Conservation (phyloP, 64 coral and sea anemone genomes). For the Anthopleura sola region DNA sequence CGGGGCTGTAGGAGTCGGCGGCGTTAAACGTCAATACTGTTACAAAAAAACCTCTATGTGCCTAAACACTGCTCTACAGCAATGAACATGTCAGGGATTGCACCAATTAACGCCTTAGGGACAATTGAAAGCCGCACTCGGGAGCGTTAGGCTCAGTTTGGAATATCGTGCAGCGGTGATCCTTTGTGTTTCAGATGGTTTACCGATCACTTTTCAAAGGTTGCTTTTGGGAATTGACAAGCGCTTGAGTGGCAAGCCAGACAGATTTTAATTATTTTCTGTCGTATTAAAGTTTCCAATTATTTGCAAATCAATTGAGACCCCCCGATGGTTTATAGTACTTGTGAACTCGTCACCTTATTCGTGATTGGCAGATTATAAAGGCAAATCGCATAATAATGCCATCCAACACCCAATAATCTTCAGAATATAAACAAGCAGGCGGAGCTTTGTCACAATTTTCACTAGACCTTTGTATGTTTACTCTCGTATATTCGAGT, state of each 20-base stretch:
- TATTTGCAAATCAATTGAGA: conserved; percentile 99
- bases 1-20: conserved; percentile 96
- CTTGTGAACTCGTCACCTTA: conserved; percentile 88
- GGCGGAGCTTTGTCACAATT: conserved; percentile 81
- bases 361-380: conserved; percentile 88
- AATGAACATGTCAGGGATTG: conserved; percentile 54
- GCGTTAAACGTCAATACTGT: conserved; percentile 79
- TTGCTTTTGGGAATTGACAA: conserved; percentile 95
- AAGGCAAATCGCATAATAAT: conserved; percentile 99
- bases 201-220: conserved; percentile 96
- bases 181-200: conserved; percentile 68
- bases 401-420: conserved; percentile 95
- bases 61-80: conserved; percentile 76
- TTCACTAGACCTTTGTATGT: conserved; percentile 89
- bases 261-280: conserved; percentile 99
- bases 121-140: conserved; percentile 65
- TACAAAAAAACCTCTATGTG: conserved; percentile 66
- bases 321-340: conserved; percentile 89
- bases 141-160: conserved; percentile 57
- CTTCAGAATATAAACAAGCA: conserved; percentile 95
- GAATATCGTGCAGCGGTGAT: conserved; percentile 91
- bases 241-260: conserved; percentile 97
- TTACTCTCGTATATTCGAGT: conserved; percentile 67
- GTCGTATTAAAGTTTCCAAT: conserved; percentile 99
- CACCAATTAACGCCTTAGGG: conserved; percentile 89